phyloP scores from a whole-genome alignment of 2,113 vertebrate species.

The Neomonachus schauinslandi region DNA sequence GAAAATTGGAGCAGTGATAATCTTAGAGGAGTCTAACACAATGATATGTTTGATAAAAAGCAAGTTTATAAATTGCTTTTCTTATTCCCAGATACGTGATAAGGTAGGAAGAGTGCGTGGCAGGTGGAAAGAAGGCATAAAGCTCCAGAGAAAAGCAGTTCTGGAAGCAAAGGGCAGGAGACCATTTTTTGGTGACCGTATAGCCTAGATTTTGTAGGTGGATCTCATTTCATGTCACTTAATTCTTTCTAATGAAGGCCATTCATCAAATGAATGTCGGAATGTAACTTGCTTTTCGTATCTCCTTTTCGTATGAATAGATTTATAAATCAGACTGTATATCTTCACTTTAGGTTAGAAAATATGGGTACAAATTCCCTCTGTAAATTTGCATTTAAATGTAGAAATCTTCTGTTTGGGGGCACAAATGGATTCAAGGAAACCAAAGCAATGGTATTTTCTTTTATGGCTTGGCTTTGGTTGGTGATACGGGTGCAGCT shows the following conservation, averaged over 20 bases:
- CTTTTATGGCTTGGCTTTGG: not conserved
- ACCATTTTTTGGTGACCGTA: not conserved
- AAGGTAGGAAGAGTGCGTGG: not conserved
- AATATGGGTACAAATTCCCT: not conserved
- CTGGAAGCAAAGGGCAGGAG: not conserved
- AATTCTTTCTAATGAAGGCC: conserved; percentile 12
- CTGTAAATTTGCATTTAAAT: not conserved
- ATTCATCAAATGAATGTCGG: not conserved
- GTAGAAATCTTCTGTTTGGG: not conserved
- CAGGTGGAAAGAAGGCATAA: not conserved
- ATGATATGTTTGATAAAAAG: not conserved
- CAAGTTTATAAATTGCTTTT: not conserved
- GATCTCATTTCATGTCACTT: not conserved
- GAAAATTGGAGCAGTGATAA: not conserved
- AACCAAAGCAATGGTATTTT: not conserved
- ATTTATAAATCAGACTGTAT: not conserved
- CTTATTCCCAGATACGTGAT: not conserved
- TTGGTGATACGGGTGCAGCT: not conserved
- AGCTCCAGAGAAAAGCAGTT: not conserved
- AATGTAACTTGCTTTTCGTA: conserved; percentile 36
- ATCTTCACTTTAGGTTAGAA: conserved; percentile 1
- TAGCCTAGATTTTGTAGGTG: not conserved
- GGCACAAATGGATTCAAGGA: not conserved
- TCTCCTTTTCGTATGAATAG: not conserved
- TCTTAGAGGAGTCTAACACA: not conserved